These are phyloP conservation scores for Xiphophorus couchianus DNA, from an alignment of 2,113 vertebrate genomes.

Conservation along the genomic window DNA sequence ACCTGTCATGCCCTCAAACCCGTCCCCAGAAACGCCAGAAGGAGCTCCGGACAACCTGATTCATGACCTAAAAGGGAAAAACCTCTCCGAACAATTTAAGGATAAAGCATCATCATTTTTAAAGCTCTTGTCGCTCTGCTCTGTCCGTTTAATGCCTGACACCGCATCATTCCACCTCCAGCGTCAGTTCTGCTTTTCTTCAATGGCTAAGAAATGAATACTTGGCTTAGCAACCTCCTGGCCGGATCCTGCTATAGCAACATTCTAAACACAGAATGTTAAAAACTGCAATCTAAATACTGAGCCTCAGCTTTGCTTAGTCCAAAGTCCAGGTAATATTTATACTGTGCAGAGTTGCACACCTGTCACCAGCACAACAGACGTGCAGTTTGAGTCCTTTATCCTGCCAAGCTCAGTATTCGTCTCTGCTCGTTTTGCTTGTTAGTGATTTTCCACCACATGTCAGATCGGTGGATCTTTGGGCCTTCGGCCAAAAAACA, in stretches of 20 bases:
- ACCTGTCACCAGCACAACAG: conserved; percentile 1
- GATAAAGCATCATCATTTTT: conserved; percentile 74
- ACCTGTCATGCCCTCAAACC: conserved; percentile 58
- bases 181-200: conserved; percentile 33
- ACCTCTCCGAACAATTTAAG: conserved; percentile 81
- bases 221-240: background rate
- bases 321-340: background rate
- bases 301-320: background rate
- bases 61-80: conserved; percentile 74
- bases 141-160: conserved; percentile 59
- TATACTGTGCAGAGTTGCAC: background rate
- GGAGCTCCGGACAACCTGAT: conserved; percentile 71
- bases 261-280: background rate
- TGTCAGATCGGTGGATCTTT: conserved; percentile 9
- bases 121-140: conserved; percentile 30
- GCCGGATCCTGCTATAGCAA: background rate
- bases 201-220: conserved; percentile 45
- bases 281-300: background rate
- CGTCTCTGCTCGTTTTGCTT: background rate
- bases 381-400: background rate
- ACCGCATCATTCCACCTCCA: conserved; percentile 31
- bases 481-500: conserved; percentile 16
- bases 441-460: conserved; percentile 19
- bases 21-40: conserved; percentile 45
- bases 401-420: background rate